Base-by-base conservation (phyloP, 2,797 vertebrate genomes). In the Oceanodroma leucorhoa region DNA sequence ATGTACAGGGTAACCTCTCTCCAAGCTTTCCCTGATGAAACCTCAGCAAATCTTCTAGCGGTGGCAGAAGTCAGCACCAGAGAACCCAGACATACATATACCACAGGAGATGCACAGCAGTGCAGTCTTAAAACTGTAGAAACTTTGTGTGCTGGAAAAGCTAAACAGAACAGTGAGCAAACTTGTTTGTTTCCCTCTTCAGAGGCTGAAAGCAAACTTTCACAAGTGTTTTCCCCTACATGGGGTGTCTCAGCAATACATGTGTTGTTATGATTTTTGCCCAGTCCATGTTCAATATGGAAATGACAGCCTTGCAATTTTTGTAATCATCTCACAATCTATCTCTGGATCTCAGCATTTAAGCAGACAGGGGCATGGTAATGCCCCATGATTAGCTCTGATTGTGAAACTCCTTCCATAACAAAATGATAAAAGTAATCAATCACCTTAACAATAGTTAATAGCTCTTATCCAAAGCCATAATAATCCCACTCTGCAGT, bases 361-460 rank as follows among this genome's bases (percentile, higher is more conserved):
- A 95, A 95, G 89, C 81, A 91, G 92, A 91, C 84, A 84, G 96
- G 94, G 60, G 69, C 50, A 70, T 79, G 1, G 66, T 88, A 97
- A 97, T 93, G 90, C 67, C 88, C 83, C 64, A 23, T 95, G 96
- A 96, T 97, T 97, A 96, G 93, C 94, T 96, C 94, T 96, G 96
- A 98, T 95, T 97, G 96, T 97, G 93, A 97, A 96, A 96, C 87
- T 83, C 77, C 94, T 96, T 94, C 92, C 85, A 90, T 84, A 96
- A 88, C 95, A 96, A 94, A 97, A 97, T 79, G 53, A 95, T 89
- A 96, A 94, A 96, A 97, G 94, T 40, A 61, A 97, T 97, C 96
- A 97, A 96, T 97, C 96, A 95, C 88, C 85, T 94, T 95, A 97
- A 97, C 96, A 97, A 96, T 97, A 95, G 93, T 91, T 97, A 97